Base-by-base conservation (phyloP, 1,140 invertebrate genomes). In the Brachionus sp. region DNA sequence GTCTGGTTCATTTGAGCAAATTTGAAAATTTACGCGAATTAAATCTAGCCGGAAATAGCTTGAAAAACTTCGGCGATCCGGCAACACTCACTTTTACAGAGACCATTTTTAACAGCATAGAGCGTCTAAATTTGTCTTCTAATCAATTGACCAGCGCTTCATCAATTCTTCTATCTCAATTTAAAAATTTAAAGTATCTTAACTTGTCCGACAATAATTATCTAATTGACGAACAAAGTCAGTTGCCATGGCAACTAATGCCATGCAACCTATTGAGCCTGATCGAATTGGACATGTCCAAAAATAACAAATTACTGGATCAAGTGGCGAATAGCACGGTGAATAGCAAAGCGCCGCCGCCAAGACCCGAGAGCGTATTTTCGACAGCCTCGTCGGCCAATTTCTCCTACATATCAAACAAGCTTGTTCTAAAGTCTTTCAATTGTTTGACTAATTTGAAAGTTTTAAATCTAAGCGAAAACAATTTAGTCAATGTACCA, bases 141-240 rank as follows among this genome's bases (percentile, higher is more conserved):
- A 80, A 80, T 16, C 19, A 39, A 13, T 25, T 80, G 16, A 80
- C 35, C 19, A 66, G 77, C 33, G n/a, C 53, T 13, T 25, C n/a
- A 0, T 33, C 35, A 3, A 23, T 37, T 3, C 50, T 80, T 2
- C 5, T 80, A 7, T 57, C 77, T 12, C 77, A 66, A n/a, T 80
- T 80, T 19, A 80, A 66, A 25, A 57, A 66, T 62, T 12, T 80
- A 10, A 80, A 57, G 37, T 66, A 62, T 13, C 29, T 80, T 5
- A 66, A 80, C 33, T 29, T 80, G 16, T 80, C 77, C 3, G 50
- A 80, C n/a, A 80, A 80, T 42, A 80, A 80, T n/a, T 62, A 33
- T 44, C n/a, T 80, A 35, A 80, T 80, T 6, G 50, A 44, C 37
- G 62, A 80, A 23, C 46, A 57, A 37, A 37, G 19, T 37, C 50